These are phyloP conservation scores for Baccha elongata DNA, from an alignment of 2,888 invertebrate species.

Conservation along the genomic window DNA sequence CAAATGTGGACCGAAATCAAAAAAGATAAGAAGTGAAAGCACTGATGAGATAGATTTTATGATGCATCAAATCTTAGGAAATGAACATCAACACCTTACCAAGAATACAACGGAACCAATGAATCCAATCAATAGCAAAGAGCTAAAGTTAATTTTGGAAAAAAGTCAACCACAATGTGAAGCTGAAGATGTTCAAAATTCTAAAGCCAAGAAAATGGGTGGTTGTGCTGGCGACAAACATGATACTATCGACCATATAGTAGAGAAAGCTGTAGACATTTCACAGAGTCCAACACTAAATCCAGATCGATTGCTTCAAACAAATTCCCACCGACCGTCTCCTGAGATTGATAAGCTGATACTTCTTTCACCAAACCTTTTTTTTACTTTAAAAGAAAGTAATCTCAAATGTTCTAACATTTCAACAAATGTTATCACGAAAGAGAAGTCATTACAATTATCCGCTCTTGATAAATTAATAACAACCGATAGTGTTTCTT, in stretches of 20 bases:
- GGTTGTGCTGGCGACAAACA: too few relatives aligned
- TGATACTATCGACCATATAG: not conserved
- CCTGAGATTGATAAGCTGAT: not conserved
- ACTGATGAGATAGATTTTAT: not conserved
- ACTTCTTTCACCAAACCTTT: slow-evolving; percentile 42
- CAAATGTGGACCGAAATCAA: slow-evolving; percentile 1
- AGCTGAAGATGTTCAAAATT: not conserved
- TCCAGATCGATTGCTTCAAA: too few relatives aligned
- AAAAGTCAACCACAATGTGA: not conserved
- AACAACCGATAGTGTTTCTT: not conserved
- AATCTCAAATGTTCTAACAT: too few relatives aligned
- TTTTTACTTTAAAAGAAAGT: not conserved
- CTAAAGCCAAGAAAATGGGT: not conserved
- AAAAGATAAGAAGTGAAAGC: not conserved
- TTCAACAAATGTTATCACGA: not conserved
- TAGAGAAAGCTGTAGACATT: not conserved
- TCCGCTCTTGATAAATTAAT: not conserved
- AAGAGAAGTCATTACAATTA: not conserved
- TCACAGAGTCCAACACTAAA: too few relatives aligned
- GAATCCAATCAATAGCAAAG: not conserved
- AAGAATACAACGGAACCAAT: not conserved
- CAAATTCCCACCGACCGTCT: too few relatives aligned
- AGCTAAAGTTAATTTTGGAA: not conserved
- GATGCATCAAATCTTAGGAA: not conserved
- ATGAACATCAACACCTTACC: not conserved